Conservation (phyloP, 1,140 invertebrate species). For the Saxidomus purpurata region DNA sequence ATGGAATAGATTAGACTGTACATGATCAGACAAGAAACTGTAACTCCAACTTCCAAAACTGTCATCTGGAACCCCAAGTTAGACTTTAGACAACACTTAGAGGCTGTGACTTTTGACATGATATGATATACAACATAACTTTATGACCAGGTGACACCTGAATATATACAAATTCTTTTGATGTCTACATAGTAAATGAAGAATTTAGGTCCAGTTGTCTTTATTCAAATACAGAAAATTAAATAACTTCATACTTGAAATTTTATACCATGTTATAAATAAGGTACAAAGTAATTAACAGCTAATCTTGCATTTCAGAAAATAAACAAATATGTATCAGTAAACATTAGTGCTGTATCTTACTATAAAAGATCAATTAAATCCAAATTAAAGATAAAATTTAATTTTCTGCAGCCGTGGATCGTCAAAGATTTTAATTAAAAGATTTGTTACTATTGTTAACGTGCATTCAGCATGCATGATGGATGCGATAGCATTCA, state of each 20-base stretch:
- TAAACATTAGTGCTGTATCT: not conserved
- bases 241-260: conserved; percentile 11
- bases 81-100: no score
- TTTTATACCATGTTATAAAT: not conserved
- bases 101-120: no score
- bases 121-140: no score
- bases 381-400: not conserved
- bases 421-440: not conserved
- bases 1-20: no score
- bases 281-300: conserved; percentile 2
- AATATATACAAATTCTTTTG: not conserved
- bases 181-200: conserved; percentile 6
- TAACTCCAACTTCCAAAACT: no score
- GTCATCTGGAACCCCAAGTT: no score
- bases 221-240: conserved; percentile 1
- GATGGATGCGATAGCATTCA: not conserved
- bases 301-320: not conserved
- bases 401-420: not conserved
- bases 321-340: not conserved
- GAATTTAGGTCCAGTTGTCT: not conserved
- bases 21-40: no score
- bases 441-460: not conserved
- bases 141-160: not conserved
- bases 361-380: not conserved
- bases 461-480: not conserved